Conservation (phyloP, 2,888 invertebrate genomes). For the Trissolcus japonicus region DNA sequence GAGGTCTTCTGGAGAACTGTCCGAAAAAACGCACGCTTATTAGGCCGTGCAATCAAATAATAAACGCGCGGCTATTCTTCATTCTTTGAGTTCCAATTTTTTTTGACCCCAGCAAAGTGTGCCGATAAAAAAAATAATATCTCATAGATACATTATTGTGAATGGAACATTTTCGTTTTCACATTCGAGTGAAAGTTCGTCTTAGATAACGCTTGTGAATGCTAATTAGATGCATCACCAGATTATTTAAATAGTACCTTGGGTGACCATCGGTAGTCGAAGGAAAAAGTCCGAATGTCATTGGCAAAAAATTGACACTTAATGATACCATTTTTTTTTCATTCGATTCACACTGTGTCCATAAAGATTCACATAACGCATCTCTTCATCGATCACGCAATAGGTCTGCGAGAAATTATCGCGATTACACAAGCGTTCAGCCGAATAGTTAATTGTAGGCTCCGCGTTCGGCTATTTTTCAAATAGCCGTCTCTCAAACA, state of each 20-base stretch:
- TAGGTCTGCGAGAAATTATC: slow-evolving; percentile 30
- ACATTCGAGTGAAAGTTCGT: no score
- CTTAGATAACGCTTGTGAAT: no score
- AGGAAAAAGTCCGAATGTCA: no score
- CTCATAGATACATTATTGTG: slow-evolving; percentile 10
- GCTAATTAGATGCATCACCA: no score
- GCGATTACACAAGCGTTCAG: slow-evolving; percentile 16
- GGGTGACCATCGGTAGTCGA: no score
- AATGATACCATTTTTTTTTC: slow-evolving; percentile 11
- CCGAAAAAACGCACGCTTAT: slow-evolving; percentile 25
- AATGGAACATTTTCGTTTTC: no score
- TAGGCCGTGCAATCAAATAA: slow-evolving; percentile 41
- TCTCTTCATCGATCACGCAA: slow-evolving; percentile 28
- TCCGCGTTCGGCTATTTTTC: slow-evolving; percentile 7
- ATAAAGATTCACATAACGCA: slow-evolving; percentile 27
- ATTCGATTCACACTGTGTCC: not conserved
- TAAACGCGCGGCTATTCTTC: slow-evolving; percentile 13
- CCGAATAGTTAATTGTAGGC: slow-evolving; percentile 13
- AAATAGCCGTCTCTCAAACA: slow-evolving; percentile 2
- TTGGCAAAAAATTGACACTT: no score
- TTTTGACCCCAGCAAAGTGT: not conserved
- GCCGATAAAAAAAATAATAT: not conserved
- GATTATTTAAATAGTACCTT: no score
- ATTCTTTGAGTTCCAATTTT: slow-evolving; percentile 35
- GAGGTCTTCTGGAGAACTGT: slow-evolving; percentile 37